Conservation (phyloP, 2,113 vertebrate species). For the Scopus umbretta region DNA sequence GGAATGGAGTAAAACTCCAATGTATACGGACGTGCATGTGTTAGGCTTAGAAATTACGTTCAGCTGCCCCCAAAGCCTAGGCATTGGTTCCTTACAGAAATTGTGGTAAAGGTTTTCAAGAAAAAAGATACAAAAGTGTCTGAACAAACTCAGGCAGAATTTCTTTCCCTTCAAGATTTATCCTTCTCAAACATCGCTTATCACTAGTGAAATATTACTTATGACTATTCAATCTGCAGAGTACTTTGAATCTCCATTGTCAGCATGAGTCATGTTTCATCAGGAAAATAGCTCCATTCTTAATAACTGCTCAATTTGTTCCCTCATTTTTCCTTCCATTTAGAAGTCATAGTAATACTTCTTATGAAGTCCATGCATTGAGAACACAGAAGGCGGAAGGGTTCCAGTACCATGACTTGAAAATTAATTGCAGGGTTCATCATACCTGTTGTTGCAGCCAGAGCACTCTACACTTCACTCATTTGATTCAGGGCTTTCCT, state of each 20-base stretch:
- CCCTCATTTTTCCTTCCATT: background rate
- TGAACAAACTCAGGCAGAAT: background rate
- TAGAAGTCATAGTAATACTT: background rate
- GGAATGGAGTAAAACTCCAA: background rate
- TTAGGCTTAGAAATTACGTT: background rate
- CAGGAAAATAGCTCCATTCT: slow-evolving; percentile 19
- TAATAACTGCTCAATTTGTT: slow-evolving; percentile 21
- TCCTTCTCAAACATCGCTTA: slow-evolving; percentile 9
- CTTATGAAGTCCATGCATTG: background rate
- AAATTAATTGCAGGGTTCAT: background rate
- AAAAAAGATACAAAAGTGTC: background rate
- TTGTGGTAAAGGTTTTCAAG: background rate
- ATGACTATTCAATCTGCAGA: slow-evolving; percentile 25
- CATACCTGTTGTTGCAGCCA: background rate
- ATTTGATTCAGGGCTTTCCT: background rate
- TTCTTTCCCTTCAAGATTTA: background rate
- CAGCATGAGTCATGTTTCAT: slow-evolving; percentile 29
- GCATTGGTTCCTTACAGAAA: background rate
- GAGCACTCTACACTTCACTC: background rate
- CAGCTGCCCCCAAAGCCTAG: background rate
- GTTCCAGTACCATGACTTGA: background rate
- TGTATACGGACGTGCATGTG: fast-evolving
- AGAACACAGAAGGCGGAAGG: background rate
- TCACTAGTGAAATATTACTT: slow-evolving; percentile 31
- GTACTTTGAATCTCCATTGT: slow-evolving; percentile 14